Evolutionary conservation across 2,797 vertebrate species (phyloP).

Genomic region (Crocidura indochinensis): DNA sequence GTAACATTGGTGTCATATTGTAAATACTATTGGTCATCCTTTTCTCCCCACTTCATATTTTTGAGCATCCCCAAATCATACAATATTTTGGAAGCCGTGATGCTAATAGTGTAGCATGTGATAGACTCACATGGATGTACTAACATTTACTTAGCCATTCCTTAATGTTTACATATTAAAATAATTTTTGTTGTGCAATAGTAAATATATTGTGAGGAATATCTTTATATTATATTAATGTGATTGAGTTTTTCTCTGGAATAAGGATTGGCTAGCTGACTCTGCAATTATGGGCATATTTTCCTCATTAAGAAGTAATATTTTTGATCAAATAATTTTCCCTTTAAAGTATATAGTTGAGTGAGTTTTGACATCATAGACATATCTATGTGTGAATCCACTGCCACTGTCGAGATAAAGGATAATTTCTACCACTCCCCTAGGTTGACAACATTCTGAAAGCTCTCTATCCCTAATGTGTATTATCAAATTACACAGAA

Average conservation of each 20-base stretch:
- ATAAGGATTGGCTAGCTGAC: not conserved
- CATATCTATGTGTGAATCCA: not conserved
- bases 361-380: not conserved
- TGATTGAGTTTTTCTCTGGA: not conserved
- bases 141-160: conserved; percentile 2
- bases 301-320: conserved; percentile 15
- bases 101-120: not conserved
- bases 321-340: not conserved
- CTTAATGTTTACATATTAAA: not conserved
- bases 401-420: not conserved
- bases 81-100: conserved; percentile 29
- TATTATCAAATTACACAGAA: conserved; percentile 21
- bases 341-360: not conserved
- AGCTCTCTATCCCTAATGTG: not conserved
- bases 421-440: not conserved
- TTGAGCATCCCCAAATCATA: not conserved
- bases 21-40: not conserved
- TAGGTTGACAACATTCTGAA: not conserved
- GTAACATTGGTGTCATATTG: not conserved
- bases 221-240: not conserved
- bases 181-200: not conserved
- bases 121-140: not conserved
- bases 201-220: not conserved
- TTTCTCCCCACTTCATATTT: not conserved
- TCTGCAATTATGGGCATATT: not conserved